phyloP scores from a whole-genome alignment of 2,888 invertebrate genomes.

The Hyposoter dolosus region DNA sequence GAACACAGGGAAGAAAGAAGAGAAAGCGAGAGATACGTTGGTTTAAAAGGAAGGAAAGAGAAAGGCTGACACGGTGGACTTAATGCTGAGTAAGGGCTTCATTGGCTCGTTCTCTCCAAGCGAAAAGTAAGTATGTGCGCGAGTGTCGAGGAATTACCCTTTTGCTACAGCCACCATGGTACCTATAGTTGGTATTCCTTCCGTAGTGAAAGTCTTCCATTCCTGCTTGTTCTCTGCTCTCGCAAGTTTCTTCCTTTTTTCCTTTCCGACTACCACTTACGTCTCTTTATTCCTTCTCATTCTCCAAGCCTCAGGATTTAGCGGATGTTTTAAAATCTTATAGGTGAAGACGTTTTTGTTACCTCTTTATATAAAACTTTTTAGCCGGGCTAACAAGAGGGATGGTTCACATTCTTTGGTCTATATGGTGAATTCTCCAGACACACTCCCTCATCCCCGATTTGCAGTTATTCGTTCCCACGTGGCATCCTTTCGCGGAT shows the following conservation, averaged over 20 bases:
- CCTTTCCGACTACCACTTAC: slow-evolving; percentile 33
- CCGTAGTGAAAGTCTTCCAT: slow-evolving; percentile 26
- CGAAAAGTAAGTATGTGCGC: slow-evolving; percentile 59
- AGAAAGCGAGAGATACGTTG: neutral
- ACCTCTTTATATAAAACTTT: slow-evolving; percentile 50
- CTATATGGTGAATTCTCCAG: neutral
- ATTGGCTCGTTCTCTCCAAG: slow-evolving; percentile 51
- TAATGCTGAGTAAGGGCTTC: slow-evolving; percentile 65
- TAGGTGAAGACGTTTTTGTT: slow-evolving; percentile 14
- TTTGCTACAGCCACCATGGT: slow-evolving; percentile 20
- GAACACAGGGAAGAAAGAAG: slow-evolving; percentile 31
- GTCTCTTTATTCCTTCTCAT: slow-evolving; percentile 40
- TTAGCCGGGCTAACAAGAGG: slow-evolving; percentile 48
- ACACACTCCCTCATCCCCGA: slow-evolving; percentile 24
- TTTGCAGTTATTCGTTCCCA: neutral
- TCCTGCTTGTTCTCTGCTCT: slow-evolving; percentile 32
- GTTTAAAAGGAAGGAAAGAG: slow-evolving; percentile 12
- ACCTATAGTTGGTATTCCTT: slow-evolving; percentile 32
- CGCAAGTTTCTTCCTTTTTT: neutral
- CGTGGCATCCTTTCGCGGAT: slow-evolving; percentile 3
- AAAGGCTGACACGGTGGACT: slow-evolving; percentile 11
- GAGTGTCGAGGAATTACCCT: slow-evolving; percentile 52
- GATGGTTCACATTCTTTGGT: slow-evolving; percentile 25
- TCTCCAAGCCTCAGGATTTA: slow-evolving; percentile 9
- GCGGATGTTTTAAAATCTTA: slow-evolving; percentile 42